Evolutionary conservation across 2,797 vertebrate genomes (phyloP), one percentile per base, ranked within the genome.

Genomic region (Rhadinocentrus ornatus): DNA sequence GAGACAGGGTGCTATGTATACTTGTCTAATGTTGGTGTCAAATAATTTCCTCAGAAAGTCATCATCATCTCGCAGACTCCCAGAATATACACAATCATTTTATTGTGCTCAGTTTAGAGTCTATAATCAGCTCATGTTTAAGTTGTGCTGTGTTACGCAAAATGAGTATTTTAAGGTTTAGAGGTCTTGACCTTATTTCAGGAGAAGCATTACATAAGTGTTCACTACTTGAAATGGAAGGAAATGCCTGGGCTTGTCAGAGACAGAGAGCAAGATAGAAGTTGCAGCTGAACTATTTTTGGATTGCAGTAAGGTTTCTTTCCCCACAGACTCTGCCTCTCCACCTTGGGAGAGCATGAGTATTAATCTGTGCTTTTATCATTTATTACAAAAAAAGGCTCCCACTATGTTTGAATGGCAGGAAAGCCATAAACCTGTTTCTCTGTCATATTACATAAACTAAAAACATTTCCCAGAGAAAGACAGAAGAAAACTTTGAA

Each of bases 331-430:
- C 67, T 84, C 46, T 64, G 66, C 59, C 69, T 80, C 70, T 60
- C 58, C 4, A 18, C 73, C 57, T 53, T 44, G 66, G 80, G 75
- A 78, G 59, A 84, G 61, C 54, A 75, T 88, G 80, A 86, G 89
- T 90, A 85, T 90, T 77, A 89, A 86, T 86, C 58, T 12, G 24
- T 68, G 75, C 82, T 89, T 86, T 85, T 79, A 80, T 82, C 63
- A 15, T 88, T 78, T 87, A 75, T 72, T 73, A 83, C 78, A n/a
- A n/a, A 64, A 77, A 84, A 78, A 78, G 46, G 37, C 62, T 75
- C 66, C 64, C 61, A 79, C 69, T 66, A 75, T 4, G 54, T 84
- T 69, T 84, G 84, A 88, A 82, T 77, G 75, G 61, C 76, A 80
- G 80, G 67, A 71, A 75, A 83, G 72, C 59, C 63, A 54, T 65